phyloP scores from a whole-genome alignment of 1,140 invertebrate species.

The Nephotettix cincticeps region DNA sequence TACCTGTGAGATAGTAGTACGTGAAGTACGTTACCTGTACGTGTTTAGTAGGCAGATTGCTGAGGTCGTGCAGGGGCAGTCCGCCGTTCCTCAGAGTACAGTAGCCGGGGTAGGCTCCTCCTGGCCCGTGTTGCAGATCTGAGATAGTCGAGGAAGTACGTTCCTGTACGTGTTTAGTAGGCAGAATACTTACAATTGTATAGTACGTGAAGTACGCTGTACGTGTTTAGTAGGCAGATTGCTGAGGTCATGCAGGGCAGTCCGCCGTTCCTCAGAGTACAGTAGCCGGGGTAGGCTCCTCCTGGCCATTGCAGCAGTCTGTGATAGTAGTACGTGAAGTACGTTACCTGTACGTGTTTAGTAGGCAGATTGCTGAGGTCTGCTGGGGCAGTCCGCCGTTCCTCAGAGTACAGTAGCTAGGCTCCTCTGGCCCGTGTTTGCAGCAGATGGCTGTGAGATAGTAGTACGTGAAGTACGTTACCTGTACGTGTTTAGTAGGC shows the following conservation, averaged over 20 bases:
- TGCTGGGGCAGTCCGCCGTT: conserved; percentile 62
- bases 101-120: conserved; percentile 65
- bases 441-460: too few relatives aligned
- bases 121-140: too few relatives aligned
- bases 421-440: too few relatives aligned
- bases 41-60: conserved; percentile 39
- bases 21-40: conserved; percentile 11
- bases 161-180: too few relatives aligned
- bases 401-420: conserved; percentile 68
- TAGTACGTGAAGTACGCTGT: conserved; percentile 3
- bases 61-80: conserved; percentile 59
- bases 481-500: conserved; percentile 36
- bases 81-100: conserved; percentile 65
- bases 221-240: conserved; percentile 38
- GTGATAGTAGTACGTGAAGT: too few relatives aligned
- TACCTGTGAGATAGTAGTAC: too few relatives aligned
- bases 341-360: conserved; percentile 31
- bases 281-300: conserved; percentile 62
- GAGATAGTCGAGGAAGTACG: too few relatives aligned
- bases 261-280: conserved; percentile 63
- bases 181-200: too few relatives aligned
- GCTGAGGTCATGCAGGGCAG: conserved; percentile 59
- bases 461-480: neutral
- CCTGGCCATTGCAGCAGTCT: conserved; percentile 52
- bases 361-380: conserved; percentile 47